Evolutionary conservation across 2,113 vertebrate genomes (phyloP).

Genomic region (Heterocephalus glaber): DNA sequence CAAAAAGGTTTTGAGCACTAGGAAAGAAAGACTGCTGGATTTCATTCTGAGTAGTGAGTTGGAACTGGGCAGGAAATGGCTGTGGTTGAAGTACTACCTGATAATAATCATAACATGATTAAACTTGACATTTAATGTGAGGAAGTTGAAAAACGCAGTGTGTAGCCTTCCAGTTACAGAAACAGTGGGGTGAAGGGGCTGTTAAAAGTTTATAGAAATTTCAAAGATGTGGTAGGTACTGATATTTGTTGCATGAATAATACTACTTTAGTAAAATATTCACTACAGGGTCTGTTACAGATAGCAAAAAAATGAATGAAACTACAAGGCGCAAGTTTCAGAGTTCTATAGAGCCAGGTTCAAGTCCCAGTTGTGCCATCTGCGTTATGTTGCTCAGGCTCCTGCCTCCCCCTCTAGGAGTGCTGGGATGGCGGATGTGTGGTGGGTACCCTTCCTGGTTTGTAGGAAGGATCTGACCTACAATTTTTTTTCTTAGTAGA

Average conservation of each 20-base stretch:
- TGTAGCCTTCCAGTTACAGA: slow-evolving; percentile 64
- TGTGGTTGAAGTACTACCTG: slow-evolving; percentile 73
- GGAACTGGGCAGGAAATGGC: slow-evolving; percentile 76
- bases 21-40: slow-evolving; percentile 56
- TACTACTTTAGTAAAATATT: neutral
- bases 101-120: slow-evolving; percentile 73
- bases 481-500: neutral
- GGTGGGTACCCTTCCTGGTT: neutral
- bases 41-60: slow-evolving; percentile 58
- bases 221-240: neutral
- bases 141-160: slow-evolving; percentile 64
- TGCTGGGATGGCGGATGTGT: too few species aligned
- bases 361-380: neutral
- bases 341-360: neutral
- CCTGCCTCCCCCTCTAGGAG: neutral
- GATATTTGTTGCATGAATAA: neutral
- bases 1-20: slow-evolving; percentile 36
- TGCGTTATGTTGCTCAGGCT: neutral
- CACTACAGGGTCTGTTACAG: neutral
- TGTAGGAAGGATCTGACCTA: neutral
- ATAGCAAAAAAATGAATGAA: neutral
- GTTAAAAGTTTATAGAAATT: slow-evolving; percentile 11
- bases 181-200: neutral
- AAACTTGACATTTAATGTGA: slow-evolving; percentile 76
- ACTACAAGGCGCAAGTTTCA: neutral